Percentiles rank a stretch among this genome's conserved stretches.
Conservation (phyloP, 2,113 vertebrate genomes). For the Archilochus colubris region DNA sequence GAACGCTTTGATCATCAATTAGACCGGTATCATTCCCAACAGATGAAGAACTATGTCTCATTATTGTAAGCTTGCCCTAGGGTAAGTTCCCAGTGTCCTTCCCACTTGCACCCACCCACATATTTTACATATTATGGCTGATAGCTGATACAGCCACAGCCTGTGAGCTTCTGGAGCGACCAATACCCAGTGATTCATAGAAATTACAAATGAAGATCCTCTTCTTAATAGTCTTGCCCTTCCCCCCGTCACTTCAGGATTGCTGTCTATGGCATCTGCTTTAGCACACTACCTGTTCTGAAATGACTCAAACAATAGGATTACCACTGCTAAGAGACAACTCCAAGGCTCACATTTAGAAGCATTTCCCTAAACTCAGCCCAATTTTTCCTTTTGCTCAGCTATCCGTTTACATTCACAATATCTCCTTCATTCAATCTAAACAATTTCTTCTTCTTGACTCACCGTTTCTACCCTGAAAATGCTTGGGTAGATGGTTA, state of each 20-base stretch:
- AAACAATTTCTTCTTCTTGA: conserved; percentile 1
- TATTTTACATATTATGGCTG: conserved; percentile 32
- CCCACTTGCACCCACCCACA: conserved; percentile 31
- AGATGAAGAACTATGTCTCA: conserved; percentile 52
- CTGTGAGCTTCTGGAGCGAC: conserved; percentile 11
- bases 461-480: neutral
- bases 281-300: neutral
- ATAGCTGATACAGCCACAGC: conserved; percentile 20
- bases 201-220: conserved; percentile 45
- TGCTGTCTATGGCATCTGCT: neutral
- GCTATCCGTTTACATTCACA: conserved; percentile 23
- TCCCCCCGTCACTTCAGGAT: conserved; percentile 11
- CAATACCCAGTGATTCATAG: conserved; percentile 28
- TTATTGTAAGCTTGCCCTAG: conserved; percentile 41
- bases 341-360: conserved; percentile 16
- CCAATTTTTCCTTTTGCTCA: conserved; percentile 27
- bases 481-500: conserved; percentile 12
- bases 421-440: neutral
- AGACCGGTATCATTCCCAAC: conserved; percentile 41
- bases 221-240: conserved; percentile 3
- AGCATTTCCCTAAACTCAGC: conserved; percentile 14
- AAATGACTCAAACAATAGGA: conserved; percentile 1
- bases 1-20: conserved; percentile 45
- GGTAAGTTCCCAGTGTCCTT: conserved; percentile 53
- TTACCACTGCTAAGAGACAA: neutral